phyloP scores from a whole-genome alignment of 2,888 invertebrate species.

The Leucophenga montana region DNA sequence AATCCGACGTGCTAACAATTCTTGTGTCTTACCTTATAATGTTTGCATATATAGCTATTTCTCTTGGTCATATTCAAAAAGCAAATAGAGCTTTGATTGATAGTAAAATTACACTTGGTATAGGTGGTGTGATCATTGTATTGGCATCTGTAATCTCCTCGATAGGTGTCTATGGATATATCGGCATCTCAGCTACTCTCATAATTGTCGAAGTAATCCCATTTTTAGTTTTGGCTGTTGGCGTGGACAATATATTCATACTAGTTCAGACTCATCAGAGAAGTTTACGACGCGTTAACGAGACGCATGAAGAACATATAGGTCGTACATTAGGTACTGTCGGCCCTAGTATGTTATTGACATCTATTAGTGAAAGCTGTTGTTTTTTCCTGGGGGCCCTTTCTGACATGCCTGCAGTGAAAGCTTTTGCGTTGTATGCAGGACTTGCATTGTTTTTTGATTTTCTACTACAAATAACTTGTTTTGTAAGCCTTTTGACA shows the following conservation, averaged over 20 bases:
- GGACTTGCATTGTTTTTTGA: slow-evolving; percentile 95
- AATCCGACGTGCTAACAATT: slow-evolving; percentile 93
- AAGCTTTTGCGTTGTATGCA: slow-evolving; percentile 96
- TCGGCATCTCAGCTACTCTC: slow-evolving; percentile 91
- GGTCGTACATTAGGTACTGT: slow-evolving; percentile 93
- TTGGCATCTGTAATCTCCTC: slow-evolving; percentile 93
- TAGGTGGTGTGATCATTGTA: slow-evolving; percentile 95
- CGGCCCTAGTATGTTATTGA: slow-evolving; percentile 96
- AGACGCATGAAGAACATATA: slow-evolving; percentile 89
- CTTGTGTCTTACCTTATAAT: slow-evolving; percentile 96
- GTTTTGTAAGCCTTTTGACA: slow-evolving; percentile 92
- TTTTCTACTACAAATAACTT: slow-evolving; percentile 95
- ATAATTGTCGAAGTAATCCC: slow-evolving; percentile 99
- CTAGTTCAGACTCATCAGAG: slow-evolving; percentile 95
- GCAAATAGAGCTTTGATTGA: slow-evolving; percentile 87
- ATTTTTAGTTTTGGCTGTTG: slow-evolving; percentile 97
- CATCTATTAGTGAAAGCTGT: slow-evolving; percentile 93
- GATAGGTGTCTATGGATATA: slow-evolving; percentile 92
- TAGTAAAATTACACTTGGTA: slow-evolving; percentile 95
- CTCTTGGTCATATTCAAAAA: slow-evolving; percentile 89
- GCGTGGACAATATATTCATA: slow-evolving; percentile 99
- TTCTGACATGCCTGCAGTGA: slow-evolving; percentile 98
- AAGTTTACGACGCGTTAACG: slow-evolving; percentile 81
- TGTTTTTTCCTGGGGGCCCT: slow-evolving; percentile 97
- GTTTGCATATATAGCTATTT: slow-evolving; percentile 97